phyloP scores from a whole-genome alignment of 2,113 vertebrate species.

The Hylia prasina region DNA sequence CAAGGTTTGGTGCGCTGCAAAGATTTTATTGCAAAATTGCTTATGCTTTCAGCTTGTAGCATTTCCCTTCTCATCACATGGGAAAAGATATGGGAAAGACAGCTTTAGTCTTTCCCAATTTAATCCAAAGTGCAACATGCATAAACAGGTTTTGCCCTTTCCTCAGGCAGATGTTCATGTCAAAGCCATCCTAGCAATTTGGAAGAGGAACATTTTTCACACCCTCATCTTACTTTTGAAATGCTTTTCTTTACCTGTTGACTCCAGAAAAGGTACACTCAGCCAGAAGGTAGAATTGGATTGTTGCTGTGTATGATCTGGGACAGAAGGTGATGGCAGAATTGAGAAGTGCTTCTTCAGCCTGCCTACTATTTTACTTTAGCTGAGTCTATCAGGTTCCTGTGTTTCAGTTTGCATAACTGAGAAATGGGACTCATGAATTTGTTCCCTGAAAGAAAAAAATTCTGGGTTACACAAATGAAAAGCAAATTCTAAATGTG shows the following conservation, averaged over 20 bases:
- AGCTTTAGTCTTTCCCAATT: neutral
- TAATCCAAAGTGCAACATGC: neutral
- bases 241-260: neutral
- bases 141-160: neutral
- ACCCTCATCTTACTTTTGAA: neutral
- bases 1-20: neutral
- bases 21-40: constrained; percentile 4
- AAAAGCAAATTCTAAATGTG: neutral
- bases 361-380: neutral
- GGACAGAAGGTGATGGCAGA: neutral
- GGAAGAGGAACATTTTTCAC: neutral
- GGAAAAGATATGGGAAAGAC: neutral
- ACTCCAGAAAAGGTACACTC: neutral
- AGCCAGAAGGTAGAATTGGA: neutral
- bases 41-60: neutral
- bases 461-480: neutral
- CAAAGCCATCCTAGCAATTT: neutral
- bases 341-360: neutral
- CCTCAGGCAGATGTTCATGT: neutral
- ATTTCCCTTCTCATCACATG: neutral
- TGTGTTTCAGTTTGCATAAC: neutral
- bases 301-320: neutral
- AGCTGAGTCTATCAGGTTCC: neutral
- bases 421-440: neutral
- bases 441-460: neutral